Evolutionary conservation across 2,888 invertebrate genomes (phyloP).

Genomic region (Allophyes oxyacanthae): DNA sequence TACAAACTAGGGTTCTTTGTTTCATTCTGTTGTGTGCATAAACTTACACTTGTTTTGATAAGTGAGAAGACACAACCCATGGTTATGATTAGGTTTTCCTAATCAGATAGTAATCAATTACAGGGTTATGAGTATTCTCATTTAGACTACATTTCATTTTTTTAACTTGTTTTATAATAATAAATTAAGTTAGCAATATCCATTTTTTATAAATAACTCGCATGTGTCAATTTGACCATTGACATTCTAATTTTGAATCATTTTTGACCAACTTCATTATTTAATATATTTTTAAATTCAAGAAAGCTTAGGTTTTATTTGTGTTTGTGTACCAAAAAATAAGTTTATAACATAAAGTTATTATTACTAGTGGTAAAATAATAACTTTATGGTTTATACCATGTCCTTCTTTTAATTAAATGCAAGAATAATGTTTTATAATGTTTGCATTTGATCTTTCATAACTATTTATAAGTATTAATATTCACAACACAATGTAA

Average conservation of each 20-base stretch:
- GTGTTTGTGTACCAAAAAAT: no score
- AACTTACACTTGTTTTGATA: conserved; percentile 52
- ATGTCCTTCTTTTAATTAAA: no score
- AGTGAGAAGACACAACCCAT: conserved; percentile 43
- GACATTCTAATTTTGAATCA: conserved; percentile 41
- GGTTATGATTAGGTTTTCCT: conserved; percentile 5
- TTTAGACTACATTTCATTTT: conserved; percentile 8
- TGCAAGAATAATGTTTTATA: no score
- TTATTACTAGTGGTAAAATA: no score
- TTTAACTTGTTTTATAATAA: neutral
- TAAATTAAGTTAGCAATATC: conserved; percentile 24
- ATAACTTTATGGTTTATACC: no score
- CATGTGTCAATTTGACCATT: conserved; percentile 28
- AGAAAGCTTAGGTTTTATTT: neutral
- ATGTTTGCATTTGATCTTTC: no score
- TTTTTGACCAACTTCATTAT: neutral
- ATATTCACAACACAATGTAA: no score
- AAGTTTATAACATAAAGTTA: no score
- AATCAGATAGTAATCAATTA: conserved; percentile 1
- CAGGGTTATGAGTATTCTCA: neutral
- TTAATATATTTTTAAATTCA: neutral
- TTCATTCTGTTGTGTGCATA: conserved; percentile 2
- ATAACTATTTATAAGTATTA: no score
- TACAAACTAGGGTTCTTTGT: neutral
- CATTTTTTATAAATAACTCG: conserved; percentile 32